These are phyloP conservation scores for Agrotis clavis DNA, from an alignment of 2,888 invertebrate genomes.

Conservation along the genomic window DNA sequence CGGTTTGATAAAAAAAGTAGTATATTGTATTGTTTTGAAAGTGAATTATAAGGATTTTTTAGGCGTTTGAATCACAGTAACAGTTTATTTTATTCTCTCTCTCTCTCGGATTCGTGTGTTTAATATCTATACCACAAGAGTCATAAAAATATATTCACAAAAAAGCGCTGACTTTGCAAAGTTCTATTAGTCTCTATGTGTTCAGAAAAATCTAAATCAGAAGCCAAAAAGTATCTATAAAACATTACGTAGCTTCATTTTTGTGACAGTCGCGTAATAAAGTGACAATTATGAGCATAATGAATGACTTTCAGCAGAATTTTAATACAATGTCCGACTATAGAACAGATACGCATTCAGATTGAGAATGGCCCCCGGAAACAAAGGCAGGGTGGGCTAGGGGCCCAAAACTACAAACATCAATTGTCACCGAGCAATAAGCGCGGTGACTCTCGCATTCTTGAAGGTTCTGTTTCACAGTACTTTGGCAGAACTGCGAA, in stretches of 20 bases:
- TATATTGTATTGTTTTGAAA: neutral
- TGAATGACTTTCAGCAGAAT: neutral
- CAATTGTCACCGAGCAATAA: constrained; percentile 86
- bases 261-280: too few species aligned
- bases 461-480: constrained; percentile 61
- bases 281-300: neutral
- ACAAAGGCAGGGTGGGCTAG: constrained; percentile 59
- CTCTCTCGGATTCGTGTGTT: too few species aligned
- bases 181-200: too few species aligned
- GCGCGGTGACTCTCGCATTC: constrained; percentile 86
- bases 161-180: neutral
- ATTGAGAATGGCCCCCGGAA: constrained; percentile 58
- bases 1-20: constrained; percentile 1
- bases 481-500: constrained; percentile 61
- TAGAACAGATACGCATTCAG: constrained; percentile 56
- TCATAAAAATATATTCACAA: too few species aligned
- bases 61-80: too few species aligned
- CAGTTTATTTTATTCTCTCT: too few species aligned
- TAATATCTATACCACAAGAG: too few species aligned
- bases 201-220: neutral
- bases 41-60: neutral
- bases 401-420: constrained; percentile 73
- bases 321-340: constrained; percentile 4
- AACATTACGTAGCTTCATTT: too few species aligned
- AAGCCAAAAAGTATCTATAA: too few species aligned